These are phyloP conservation scores for Colossoma macropomum DNA, from an alignment of 2,113 vertebrate genomes.

Conservation along the genomic window DNA sequence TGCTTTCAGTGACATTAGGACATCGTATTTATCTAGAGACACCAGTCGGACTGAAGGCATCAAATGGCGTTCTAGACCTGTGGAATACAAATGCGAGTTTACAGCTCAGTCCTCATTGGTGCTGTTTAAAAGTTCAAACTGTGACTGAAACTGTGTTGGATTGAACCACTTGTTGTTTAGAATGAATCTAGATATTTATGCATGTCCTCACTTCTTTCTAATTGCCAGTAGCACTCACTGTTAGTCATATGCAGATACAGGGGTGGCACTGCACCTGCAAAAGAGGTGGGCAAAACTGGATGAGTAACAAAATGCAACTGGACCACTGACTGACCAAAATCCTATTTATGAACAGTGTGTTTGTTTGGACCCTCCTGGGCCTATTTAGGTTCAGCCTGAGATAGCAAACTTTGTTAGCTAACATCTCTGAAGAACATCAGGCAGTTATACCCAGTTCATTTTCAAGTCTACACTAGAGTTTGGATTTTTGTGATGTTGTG, in stretches of 20 bases:
- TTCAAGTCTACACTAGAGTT: too few species aligned
- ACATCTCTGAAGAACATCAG: too few species aligned
- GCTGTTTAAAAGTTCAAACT: background rate
- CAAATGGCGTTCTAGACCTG: background rate
- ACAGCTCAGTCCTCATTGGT: background rate
- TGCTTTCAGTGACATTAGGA: background rate
- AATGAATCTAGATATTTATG: background rate
- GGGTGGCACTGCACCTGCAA: too few species aligned
- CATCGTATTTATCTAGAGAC: slow-evolving; percentile 26
- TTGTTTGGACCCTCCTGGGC: too few species aligned
- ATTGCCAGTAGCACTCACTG: background rate
- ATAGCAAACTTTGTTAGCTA: too few species aligned
- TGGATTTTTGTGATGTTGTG: too few species aligned
- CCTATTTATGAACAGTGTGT: too few species aligned
- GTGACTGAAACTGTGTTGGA: background rate
- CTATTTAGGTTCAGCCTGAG: too few species aligned
- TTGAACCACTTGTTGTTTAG: background rate
- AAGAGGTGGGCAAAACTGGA: too few species aligned
- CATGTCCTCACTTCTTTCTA: background rate
- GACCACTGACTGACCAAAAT: too few species aligned
- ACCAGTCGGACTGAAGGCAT: slow-evolving; percentile 11
- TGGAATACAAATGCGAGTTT: slow-evolving; percentile 14
- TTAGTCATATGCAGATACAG: background rate
- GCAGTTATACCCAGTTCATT: too few species aligned
- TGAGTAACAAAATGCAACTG: too few species aligned